Evolutionary conservation across 2,888 invertebrate species (phyloP).

Genomic region (Minunthozetes semirufus): DNA sequence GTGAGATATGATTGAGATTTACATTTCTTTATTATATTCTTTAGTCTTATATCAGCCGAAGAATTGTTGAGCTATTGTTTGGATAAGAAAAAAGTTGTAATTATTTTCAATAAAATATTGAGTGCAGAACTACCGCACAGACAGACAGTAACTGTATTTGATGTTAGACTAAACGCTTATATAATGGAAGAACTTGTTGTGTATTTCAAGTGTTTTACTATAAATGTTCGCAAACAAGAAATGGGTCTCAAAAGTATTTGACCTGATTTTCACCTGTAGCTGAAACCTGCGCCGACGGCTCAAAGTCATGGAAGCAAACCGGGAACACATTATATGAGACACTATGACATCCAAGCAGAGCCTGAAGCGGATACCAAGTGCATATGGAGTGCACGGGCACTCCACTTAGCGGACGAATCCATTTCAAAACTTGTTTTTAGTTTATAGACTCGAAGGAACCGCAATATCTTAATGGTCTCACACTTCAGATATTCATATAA

Average conservation of each 20-base stretch:
- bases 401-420: not conserved
- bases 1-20: no score
- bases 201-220: not conserved
- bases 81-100: not conserved
- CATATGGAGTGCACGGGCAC: not conserved
- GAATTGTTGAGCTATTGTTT: not conserved
- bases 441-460: constrained; percentile 3
- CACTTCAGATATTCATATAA: not conserved
- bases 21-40: no score
- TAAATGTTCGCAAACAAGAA: not conserved
- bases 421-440: not conserved
- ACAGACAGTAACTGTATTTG: no score
- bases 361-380: not conserved
- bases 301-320: constrained; percentile 15
- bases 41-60: not conserved
- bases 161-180: no score
- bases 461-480: constrained; percentile 1
- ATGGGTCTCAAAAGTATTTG: not conserved
- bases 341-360: not conserved
- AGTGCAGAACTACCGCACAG: not conserved
- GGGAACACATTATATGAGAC: constrained; percentile 5
- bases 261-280: constrained; percentile 12
- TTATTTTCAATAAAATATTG: not conserved
- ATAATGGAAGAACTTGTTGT: no score
- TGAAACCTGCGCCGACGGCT: constrained; percentile 7